A percentile compares a stretch with the other conserved stretches of the same genome.
Conservation (phyloP, 2,888 invertebrate genomes). For the Melangyna quadrimaculata region DNA sequence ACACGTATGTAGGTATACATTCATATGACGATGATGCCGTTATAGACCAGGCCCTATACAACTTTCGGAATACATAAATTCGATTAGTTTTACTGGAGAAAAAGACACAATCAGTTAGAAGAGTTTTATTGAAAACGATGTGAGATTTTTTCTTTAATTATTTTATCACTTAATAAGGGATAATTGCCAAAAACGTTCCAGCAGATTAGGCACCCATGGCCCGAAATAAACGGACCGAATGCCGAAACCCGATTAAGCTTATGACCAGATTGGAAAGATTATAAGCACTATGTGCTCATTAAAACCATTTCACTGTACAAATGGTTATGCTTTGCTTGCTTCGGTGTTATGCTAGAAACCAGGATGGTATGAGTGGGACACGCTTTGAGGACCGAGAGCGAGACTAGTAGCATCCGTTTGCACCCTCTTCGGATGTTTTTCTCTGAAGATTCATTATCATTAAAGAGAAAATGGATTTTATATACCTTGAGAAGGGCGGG, state of each 20-base stretch:
- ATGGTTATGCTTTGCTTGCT: constrained; percentile 8
- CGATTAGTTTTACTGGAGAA: constrained; percentile 36
- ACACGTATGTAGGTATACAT: constrained; percentile 10
- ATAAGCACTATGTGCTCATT: constrained; percentile 61
- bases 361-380: constrained; percentile 1
- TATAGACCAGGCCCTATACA: neutral
- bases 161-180: constrained; percentile 73
- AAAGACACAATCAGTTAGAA: constrained; percentile 37
- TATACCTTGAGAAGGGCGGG: neutral
- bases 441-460: constrained; percentile 65
- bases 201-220: constrained; percentile 48
- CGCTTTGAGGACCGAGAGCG: constrained; percentile 37
- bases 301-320: constrained; percentile 34
- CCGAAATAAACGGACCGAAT: constrained; percentile 9
- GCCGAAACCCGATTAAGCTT: constrained; percentile 35
- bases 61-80: constrained; percentile 48
- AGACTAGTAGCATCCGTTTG: constrained; percentile 28
- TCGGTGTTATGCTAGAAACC: neutral
- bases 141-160: constrained; percentile 75
- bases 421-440: constrained; percentile 9
- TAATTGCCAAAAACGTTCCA: constrained; percentile 56
- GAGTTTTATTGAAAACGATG: constrained; percentile 57
- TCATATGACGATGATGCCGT: constrained; percentile 2
- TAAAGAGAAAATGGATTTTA: constrained; percentile 58
- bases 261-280: constrained; percentile 59